Base-by-base conservation (phyloP, 2,797 vertebrate species). In the Holocentrus rufus region DNA sequence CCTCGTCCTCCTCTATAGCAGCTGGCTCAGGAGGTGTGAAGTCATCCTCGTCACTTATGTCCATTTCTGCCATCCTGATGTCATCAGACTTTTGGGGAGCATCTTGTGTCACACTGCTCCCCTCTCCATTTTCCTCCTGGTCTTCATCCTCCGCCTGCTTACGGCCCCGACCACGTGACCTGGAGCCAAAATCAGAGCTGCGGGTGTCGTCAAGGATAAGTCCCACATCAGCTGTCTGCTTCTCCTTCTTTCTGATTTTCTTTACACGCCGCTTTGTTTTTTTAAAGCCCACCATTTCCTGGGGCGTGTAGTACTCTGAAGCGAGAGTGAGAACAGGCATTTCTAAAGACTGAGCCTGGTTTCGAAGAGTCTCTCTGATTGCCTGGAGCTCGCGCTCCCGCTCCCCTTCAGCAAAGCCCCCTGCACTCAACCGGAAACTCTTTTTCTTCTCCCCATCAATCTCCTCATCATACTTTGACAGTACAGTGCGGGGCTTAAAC, bases 401-500 rank as follows among this genome's bases (percentile, higher is more conserved):
- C 1, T 95, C 92, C 0, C 95, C 95, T 0, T 95, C 94, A 0
- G 95, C 96, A 3, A 82, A 87, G 49, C 96, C 96, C 0, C 95
- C 94, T 0, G 93, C 72, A 8, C 89, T 94, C 73, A 98, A 70
- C 1, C 94, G 91, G 89, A 98, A 97, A 7, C 95, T 95, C 67
- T 95, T 95, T 27, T 95, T 97, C 89, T 95, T 95, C 80, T 97
- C 96, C 0, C 97, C 96, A 0, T 98, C 96, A 0, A 98, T 96
- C 86, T 97, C 96, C 78, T 97, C 97, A 0, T 98, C 96, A 0
- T 98, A 98, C 84, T 98, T 97, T 30, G 96, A 93, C 67, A 98
- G 92, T 10, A 98, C 90, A 0, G 93, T 81, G 27, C 85, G 95
- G 2, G 88, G 52, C 62, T 96, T 96, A 2, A 95, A 87, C 53